Evolutionary conservation across 1,140 invertebrate species (phyloP).

Genomic region (Heterodera carotae): DNA sequence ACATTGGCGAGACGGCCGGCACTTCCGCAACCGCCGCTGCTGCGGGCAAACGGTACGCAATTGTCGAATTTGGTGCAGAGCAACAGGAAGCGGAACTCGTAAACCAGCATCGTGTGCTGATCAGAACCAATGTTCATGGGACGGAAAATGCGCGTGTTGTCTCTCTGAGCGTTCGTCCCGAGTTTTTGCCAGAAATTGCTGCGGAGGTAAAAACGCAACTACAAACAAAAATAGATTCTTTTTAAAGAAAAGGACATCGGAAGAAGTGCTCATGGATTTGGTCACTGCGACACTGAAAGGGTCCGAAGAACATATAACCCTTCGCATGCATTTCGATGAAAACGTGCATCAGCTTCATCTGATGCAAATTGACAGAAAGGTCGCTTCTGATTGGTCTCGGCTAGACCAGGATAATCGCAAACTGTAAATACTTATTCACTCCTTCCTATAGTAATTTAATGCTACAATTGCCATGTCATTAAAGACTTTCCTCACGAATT

Average conservation of each 20-base stretch:
- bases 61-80: constrained; percentile 11
- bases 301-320: constrained; percentile 6
- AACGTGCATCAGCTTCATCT: not conserved
- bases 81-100: not conserved
- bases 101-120: constrained; percentile 11
- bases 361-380: not conserved
- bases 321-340: constrained; percentile 1
- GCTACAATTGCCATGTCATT: not conserved
- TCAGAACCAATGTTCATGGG: constrained; percentile 9
- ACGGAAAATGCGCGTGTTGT: not conserved
- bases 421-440: not conserved
- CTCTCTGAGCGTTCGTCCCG: not conserved
- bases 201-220: too few species aligned
- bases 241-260: constrained; percentile 12
- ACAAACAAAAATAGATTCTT: too few species aligned
- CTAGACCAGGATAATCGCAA: not conserved
- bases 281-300: constrained; percentile 17
- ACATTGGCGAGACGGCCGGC: not conserved
- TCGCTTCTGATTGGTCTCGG: not conserved
- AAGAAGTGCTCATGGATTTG: constrained; percentile 14
- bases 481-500: not conserved
- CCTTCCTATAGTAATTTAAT: too few species aligned
- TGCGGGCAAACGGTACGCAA: constrained; percentile 10
- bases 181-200: constrained; percentile 24
- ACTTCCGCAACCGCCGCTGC: too few species aligned